Percentiles rank a stretch among this genome's conserved stretches.
Evolutionary conservation across 2,888 invertebrate genomes (phyloP).

Genomic region (Plagodis dolabraria): DNA sequence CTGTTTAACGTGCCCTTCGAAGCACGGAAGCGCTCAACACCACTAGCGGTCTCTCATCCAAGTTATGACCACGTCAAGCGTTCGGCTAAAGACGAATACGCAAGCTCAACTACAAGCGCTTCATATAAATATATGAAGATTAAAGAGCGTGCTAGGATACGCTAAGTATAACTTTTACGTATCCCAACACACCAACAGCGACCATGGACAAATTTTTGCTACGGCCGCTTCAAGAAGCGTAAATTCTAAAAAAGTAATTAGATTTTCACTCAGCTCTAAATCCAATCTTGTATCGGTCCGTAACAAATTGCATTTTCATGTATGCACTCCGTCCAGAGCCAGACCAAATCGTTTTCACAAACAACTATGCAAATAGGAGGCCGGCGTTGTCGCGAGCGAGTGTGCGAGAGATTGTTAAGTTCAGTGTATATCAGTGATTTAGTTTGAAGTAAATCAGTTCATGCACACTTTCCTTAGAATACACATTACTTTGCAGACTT

Average conservation of each 20-base stretch:
- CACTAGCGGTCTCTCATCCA: too few relatives aligned
- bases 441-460: not conserved
- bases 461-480: not conserved
- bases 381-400: slow-evolving; percentile 67
- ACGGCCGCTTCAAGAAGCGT: not conserved
- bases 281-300: slow-evolving; percentile 42
- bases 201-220: too few relatives aligned
- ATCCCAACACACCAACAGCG: too few relatives aligned
- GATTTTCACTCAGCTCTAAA: slow-evolving; percentile 25
- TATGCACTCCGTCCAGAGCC: slow-evolving; percentile 48
- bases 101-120: too few relatives aligned
- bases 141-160: too few relatives aligned
- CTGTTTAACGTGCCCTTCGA: too few relatives aligned
- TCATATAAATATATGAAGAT: too few relatives aligned
- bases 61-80: too few relatives aligned
- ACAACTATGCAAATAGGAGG: slow-evolving; percentile 77
- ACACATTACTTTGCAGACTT: too few relatives aligned
- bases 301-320: slow-evolving; percentile 64
- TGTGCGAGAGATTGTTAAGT: slow-evolving; percentile 68
- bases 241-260: slow-evolving; percentile 35
- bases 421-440: slow-evolving; percentile 9
- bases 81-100: too few relatives aligned
- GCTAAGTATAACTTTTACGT: too few relatives aligned
- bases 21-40: too few relatives aligned
- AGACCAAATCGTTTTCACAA: slow-evolving; percentile 73